Conservation (phyloP, 1,140 invertebrate species). For the Babylonia areolata region DNA sequence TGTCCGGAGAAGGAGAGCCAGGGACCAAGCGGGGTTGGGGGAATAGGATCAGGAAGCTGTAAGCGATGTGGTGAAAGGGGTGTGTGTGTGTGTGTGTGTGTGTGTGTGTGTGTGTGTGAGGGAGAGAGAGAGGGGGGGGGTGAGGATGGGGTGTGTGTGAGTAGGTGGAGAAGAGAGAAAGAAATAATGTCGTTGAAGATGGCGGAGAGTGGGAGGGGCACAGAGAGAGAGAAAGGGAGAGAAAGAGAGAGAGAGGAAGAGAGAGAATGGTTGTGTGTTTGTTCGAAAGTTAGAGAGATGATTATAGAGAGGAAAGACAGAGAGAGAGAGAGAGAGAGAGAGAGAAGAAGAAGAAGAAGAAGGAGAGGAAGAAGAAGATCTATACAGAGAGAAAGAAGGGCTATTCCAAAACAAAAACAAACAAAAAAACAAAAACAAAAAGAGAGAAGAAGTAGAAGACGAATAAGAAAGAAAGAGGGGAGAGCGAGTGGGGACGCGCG, state of each 20-base stretch:
- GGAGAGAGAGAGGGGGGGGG: no score
- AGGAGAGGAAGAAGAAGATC: not conserved
- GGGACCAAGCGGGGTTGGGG: no score
- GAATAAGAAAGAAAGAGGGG: not conserved
- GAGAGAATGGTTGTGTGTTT: no score
- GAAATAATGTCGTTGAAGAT: no score
- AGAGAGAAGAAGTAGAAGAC: not conserved
- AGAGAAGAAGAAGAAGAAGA: not conserved
- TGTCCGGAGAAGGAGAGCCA: no score
- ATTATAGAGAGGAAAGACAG: constrained; percentile 44
- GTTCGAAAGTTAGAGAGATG: constrained; percentile 2
- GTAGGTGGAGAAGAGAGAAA: no score
- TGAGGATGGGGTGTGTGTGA: no score
- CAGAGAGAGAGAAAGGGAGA: constrained; percentile 36
- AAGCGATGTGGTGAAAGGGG: no score
- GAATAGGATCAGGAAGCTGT: no score
- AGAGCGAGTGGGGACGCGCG: not conserved
- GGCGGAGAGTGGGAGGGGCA: not conserved
- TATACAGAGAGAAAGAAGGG: not conserved
- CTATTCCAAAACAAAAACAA: not conserved
- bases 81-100: no score
- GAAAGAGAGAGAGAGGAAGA: constrained; percentile 15
- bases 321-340: constrained; percentile 31
- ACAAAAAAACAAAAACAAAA: not conserved
- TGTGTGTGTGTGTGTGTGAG: no score